Evolutionary conservation across 2,797 vertebrate species (phyloP).

Genomic region (Phataginus tricuspis): DNA sequence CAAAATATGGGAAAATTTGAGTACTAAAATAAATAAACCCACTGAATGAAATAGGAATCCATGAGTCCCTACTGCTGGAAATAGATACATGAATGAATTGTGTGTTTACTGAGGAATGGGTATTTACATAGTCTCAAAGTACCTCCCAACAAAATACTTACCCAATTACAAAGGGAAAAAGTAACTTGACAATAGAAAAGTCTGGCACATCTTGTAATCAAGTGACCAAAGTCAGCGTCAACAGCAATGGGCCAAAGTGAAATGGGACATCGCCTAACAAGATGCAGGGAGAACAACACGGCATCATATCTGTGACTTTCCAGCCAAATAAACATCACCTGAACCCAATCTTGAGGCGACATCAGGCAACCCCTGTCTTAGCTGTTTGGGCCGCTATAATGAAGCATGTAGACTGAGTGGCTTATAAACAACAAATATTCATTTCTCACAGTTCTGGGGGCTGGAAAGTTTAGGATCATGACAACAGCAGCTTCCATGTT

Average conservation of each 20-base stretch:
- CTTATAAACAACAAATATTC: background rate
- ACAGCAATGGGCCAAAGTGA: background rate
- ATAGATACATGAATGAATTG: background rate
- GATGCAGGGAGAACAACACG: accelerated
- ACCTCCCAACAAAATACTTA: background rate
- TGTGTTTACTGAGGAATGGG: background rate
- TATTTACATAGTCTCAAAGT: background rate
- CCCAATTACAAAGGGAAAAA: background rate
- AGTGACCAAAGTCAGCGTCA: background rate
- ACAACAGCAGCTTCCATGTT: background rate
- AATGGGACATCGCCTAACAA: background rate
- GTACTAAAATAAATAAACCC: background rate
- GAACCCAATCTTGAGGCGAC: background rate
- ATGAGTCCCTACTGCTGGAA: background rate
- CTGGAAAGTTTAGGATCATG: background rate
- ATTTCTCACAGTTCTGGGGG: background rate
- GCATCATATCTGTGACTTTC: background rate
- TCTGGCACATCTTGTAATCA: background rate
- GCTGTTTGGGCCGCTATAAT: background rate
- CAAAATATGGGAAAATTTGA: background rate
- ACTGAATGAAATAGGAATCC: background rate
- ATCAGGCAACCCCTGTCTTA: background rate
- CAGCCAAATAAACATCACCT: background rate
- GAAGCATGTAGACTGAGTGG: background rate
- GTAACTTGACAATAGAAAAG: background rate